Percentiles rank a stretch among this genome's conserved stretches.
Evolutionary conservation across 1,140 invertebrate genomes (phyloP).

Genomic region (Dreissena polymorpha): DNA sequence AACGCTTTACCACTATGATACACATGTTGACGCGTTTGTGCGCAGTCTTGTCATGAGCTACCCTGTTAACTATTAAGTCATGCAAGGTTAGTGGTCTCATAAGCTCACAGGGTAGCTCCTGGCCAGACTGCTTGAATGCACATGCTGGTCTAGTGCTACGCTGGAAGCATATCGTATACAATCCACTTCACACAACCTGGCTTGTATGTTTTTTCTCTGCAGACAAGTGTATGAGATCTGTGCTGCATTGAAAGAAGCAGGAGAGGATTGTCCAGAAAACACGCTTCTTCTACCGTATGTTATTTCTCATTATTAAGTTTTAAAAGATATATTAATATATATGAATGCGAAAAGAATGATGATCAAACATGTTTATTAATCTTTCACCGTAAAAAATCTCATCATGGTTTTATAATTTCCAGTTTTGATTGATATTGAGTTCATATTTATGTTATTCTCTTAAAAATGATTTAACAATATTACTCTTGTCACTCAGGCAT

Average conservation of each 20-base stretch:
- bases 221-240: conserved; percentile 48
- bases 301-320: no score
- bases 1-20: not conserved
- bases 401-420: no score
- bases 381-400: no score
- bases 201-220: not conserved
- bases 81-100: not conserved
- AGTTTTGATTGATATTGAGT: no score
- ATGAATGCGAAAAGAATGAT: no score
- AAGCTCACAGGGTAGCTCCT: not conserved
- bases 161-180: not conserved
- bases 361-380: no score
- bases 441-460: no score
- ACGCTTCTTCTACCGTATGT: not conserved
- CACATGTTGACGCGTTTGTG: not conserved
- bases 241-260: conserved; percentile 15
- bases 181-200: not conserved
- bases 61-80: not conserved
- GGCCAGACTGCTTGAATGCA: not conserved
- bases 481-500: no score
- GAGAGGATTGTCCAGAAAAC: conserved; percentile 20
- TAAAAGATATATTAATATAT: no score
- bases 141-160: not conserved
- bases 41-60: not conserved
- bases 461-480: no score